Base-by-base conservation (phyloP, 2,113 vertebrate species). In the Lipophrys pholis region DNA sequence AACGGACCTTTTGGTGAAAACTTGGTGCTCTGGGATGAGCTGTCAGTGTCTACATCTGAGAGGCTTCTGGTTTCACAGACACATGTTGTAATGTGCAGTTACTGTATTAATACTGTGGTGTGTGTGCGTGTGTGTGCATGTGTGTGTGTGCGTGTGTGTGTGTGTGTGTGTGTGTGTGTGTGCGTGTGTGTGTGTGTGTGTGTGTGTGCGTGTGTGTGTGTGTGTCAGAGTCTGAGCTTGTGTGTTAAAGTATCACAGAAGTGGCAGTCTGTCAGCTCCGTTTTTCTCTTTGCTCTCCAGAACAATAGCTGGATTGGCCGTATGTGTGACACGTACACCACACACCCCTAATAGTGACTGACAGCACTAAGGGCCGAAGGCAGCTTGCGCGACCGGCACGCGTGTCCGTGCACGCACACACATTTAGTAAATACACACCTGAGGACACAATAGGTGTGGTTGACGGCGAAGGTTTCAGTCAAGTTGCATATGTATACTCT, bases 261-360 rank as follows among this genome's bases (percentile, higher is more conserved):
- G 96, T 97, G 96, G 96, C 95, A 96, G 95, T 95, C 96, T 97
- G 96, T 97, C 96, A 96, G 95, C 95, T 95, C 95, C 93, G 95
- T 95, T 96, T 96, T 96, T 95, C 95, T 95, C 95, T 89, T 87
- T 86, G 57, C 90, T 93, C 91, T 80, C 59, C 91, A 90, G 94
- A 97, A 99, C 96, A 97, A 98, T 97, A 94, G 95, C 92, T 91
- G 94, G 78, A 96, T 97, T 96, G 95, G 96, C 95, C 91, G 89
- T 90, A 86, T 91, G 81, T 81, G 87, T 88, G 87, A 91, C 87
- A 90, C 75, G 82, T 83, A 92, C 92, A 93, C 93, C 94, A 93
- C 92, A 91, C 90, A 92, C 86, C 89, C 83, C 76, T 94, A 94
- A 93, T 94, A 87, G 83, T 94, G 93, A 95, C 89, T 93, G 94